Evolutionary conservation across 2,113 vertebrate species (phyloP), one percentile per base, ranked within the genome.

Genomic region (Henicopernis longicauda): DNA sequence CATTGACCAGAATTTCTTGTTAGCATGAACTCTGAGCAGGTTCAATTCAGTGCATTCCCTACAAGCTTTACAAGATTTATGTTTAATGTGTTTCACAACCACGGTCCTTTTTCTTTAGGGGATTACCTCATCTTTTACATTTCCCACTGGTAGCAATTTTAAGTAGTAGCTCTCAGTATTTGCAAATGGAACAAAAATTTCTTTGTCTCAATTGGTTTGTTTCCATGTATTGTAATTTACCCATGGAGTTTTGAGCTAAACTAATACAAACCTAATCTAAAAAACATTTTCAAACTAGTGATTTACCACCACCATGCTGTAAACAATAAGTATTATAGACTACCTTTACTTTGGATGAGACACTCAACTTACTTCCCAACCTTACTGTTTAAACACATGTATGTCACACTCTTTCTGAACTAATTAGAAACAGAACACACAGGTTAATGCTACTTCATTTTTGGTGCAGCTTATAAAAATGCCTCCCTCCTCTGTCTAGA

Each of bases 111-210:
- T 80, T 66, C 73, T 86, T 86, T 23, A 82, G 63, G 88, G 69
- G 42, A 96, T 97, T 96, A 97, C 81, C 66, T 97, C 94, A 96
- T 76, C 79, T 91, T 95, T 94, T 85, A 93, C 16, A 1, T 91
- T 93, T 93, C 93, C 91, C 85, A 88, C 70, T 92, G 82, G 88
- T 40, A 89, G 42, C 77, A 91, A 57, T 85, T 96, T 89, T 81
- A 92, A 94, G 80, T 49, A 84, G 82, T 13, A 86, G 52, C 10
- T 91, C 84, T 91, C 42, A 80, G 32, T 38, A 86, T 61, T 20
- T 88, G 40, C 47, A 90, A 95, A 95, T 22, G n/a, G 49, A 94
- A 97, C 67, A 95, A 82, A 90, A 92, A 83, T 52, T 17, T 71
- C 49, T 72, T 83, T 92, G 82, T 94, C 72, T 82, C 65, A 38